These are phyloP conservation scores for Trachelus iudaicus DNA, from an alignment of 2,888 invertebrate species.

Conservation along the genomic window DNA sequence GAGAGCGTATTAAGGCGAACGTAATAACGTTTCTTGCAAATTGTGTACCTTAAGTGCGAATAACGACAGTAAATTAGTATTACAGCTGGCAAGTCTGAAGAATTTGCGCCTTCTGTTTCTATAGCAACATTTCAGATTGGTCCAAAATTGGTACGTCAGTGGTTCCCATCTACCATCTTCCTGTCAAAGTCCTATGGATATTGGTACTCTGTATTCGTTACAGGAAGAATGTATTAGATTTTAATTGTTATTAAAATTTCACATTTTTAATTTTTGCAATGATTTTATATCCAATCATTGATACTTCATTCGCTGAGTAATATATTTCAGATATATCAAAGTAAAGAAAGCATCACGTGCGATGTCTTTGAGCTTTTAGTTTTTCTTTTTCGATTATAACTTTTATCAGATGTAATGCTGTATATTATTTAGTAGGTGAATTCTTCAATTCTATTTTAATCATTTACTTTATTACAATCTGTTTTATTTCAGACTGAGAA, in stretches of 20 bases:
- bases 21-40: not conserved
- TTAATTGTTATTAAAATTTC: not conserved
- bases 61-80: constrained; percentile 29
- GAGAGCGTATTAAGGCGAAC: not conserved
- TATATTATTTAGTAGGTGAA: not conserved
- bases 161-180: not conserved
- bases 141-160: not conserved
- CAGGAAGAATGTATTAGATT: not conserved
- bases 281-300: not conserved
- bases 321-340: not conserved
- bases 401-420: not conserved
- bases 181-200: not conserved
- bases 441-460: not conserved
- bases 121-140: constrained; percentile 33
- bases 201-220: not conserved
- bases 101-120: constrained; percentile 24
- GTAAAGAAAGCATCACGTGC: not conserved
- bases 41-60: constrained; percentile 15
- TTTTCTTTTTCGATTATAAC: not conserved
- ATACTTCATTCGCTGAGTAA: not conserved
- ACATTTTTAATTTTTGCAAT: not conserved
- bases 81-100: constrained; percentile 27
- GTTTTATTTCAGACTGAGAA: not conserved
- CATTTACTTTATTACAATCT: not conserved
- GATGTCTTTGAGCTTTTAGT: not conserved